phyloP scores from a whole-genome alignment of 2,888 invertebrate species.

The Amiota mariae region DNA sequence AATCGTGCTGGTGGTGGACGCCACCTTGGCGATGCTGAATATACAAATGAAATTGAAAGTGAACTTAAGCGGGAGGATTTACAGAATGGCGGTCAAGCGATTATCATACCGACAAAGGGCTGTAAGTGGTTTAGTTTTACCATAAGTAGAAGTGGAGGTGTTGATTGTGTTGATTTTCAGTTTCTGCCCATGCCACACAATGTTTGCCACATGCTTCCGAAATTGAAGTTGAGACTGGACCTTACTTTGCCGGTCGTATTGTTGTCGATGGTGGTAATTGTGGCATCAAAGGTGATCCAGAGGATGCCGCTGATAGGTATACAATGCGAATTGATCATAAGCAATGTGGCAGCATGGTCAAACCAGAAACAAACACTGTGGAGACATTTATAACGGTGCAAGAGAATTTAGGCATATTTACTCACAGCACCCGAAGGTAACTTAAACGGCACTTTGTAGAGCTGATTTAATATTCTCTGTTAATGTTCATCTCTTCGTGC shows the following conservation, averaged over 20 bases:
- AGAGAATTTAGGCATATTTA: constrained; percentile 86
- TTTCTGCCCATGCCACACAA: constrained; percentile 86
- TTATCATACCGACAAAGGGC: constrained; percentile 87
- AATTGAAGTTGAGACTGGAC: constrained; percentile 88
- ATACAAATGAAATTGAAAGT: constrained; percentile 70
- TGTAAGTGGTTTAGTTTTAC: constrained; percentile 77
- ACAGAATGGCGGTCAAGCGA: constrained; percentile 78
- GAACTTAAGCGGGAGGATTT: constrained; percentile 66
- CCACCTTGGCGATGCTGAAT: constrained; percentile 71
- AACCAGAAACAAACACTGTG: constrained; percentile 81
- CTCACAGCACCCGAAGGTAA: constrained; percentile 84
- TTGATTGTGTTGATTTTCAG: constrained; percentile 73
- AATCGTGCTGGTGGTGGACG: background rate
- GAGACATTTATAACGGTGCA: constrained; percentile 88
- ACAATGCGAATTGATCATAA: constrained; percentile 83
- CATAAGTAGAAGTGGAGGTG: background rate
- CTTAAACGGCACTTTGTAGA: background rate
- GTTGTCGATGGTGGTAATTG: constrained; percentile 83
- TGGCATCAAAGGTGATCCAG: constrained; percentile 83
- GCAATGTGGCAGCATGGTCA: constrained; percentile 83
- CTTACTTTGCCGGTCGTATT: constrained; percentile 85
- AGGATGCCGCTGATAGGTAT: constrained; percentile 83
- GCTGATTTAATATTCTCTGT: background rate
- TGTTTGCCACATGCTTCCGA: constrained; percentile 87
- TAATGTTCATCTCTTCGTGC: constrained; percentile 25